Conservation (phyloP, 30 jellyfish, hydroid and myxozoan genomes). For the Phacellophora camtschatica region DNA sequence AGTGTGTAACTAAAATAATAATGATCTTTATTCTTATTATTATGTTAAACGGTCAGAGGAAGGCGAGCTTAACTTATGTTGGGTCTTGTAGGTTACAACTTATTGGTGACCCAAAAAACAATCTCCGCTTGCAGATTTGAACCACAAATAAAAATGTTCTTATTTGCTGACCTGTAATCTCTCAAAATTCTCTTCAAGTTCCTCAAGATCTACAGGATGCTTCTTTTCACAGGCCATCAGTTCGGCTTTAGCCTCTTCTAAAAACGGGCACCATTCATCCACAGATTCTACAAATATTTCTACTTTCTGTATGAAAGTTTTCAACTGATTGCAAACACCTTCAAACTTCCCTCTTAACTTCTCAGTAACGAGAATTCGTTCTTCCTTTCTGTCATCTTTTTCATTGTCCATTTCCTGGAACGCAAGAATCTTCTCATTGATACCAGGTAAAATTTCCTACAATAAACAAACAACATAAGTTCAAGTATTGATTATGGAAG, state of each 20-base stretch:
- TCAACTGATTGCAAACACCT: neutral
- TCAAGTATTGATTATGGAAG: no score
- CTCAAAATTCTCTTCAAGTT: slow-evolving; percentile 33
- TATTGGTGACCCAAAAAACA: no score
- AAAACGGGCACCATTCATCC: slow-evolving; percentile 39
- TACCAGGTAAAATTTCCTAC: neutral
- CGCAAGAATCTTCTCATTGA: neutral
- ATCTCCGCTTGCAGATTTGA: neutral
- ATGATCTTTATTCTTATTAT: no score
- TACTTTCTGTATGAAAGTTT: neutral
- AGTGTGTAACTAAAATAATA: no score
- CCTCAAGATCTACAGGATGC: neutral
- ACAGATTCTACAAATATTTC: slow-evolving; percentile 29
- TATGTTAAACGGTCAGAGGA: no score
- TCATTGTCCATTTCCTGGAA: neutral
- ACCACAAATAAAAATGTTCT: neutral
- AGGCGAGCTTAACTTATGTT: no score
- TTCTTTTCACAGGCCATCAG: slow-evolving; percentile 25
- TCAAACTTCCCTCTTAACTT: neutral
- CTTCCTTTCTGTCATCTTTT: neutral
- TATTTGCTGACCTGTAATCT: slow-evolving; percentile 35
- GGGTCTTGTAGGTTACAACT: no score
- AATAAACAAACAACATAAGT: no score
- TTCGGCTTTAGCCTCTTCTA: slow-evolving; percentile 37
- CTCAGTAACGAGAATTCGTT: neutral